A percentile compares a stretch with the other conserved stretches of the same genome.
These are phyloP conservation scores for Trachythela sp. DNA, from an alignment of 64 coral and sea anemone species.

Conservation along the genomic window DNA sequence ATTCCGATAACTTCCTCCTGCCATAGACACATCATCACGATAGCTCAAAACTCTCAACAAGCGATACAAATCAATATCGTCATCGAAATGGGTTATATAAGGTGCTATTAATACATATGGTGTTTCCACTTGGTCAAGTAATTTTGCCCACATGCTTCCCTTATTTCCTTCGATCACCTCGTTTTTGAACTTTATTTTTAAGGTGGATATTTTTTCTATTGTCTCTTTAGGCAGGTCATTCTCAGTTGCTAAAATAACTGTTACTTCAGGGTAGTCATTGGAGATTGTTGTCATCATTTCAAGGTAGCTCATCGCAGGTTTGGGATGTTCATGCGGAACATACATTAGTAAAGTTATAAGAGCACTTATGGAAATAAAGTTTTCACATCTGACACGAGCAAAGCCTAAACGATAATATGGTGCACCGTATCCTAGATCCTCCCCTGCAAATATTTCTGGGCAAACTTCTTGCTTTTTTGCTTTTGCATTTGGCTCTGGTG, in stretches of 20 bases:
- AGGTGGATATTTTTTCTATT: neutral
- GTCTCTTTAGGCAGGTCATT: neutral
- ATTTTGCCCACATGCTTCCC: neutral
- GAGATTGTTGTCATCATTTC: conserved; percentile 24
- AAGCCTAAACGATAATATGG: conserved; percentile 83
- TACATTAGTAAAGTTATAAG: conserved; percentile 64
- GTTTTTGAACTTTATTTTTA: neutral
- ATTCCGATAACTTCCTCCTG: conserved; percentile 49
- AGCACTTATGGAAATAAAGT: conserved; percentile 50
- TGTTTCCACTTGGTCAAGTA: neutral
- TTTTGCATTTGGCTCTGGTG: neutral
- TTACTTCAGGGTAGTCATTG: conserved; percentile 35
- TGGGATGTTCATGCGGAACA: neutral
- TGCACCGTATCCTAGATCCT: conserved; percentile 65
- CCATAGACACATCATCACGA: conserved; percentile 34
- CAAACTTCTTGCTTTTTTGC: conserved; percentile 59
- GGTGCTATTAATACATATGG: neutral
- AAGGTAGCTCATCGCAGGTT: neutral
- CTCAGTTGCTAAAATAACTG: conserved; percentile 33
- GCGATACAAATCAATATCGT: neutral
- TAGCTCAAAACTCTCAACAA: neutral
- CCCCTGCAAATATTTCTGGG: conserved; percentile 76
- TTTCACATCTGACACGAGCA: conserved; percentile 51
- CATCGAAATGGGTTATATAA: neutral
- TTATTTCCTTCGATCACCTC: neutral